phyloP scores from a whole-genome alignment of 2,888 invertebrate genomes.

The Thymelicus lineola region DNA sequence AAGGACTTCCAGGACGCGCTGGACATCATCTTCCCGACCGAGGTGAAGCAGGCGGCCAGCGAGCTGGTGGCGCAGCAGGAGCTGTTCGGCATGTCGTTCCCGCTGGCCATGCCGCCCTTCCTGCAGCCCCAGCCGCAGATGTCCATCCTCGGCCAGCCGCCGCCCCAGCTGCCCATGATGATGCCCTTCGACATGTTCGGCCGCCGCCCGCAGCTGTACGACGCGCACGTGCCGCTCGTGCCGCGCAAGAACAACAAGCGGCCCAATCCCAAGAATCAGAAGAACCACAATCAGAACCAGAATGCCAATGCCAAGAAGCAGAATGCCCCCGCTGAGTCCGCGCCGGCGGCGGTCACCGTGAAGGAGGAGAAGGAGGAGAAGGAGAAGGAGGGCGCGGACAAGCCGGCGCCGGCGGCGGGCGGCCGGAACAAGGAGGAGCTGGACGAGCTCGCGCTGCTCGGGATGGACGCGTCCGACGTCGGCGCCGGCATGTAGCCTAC shows the following conservation, averaged over 20 bases:
- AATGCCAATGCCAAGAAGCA: slow-evolving; percentile 26
- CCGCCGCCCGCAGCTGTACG: slow-evolving; percentile 67
- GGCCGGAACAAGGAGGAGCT: slow-evolving; percentile 81
- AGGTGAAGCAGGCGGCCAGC: slow-evolving; percentile 52
- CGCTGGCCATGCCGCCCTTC: slow-evolving; percentile 49
- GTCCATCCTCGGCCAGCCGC: slow-evolving; percentile 50
- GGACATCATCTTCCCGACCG: slow-evolving; percentile 87
- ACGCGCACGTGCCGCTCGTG: slow-evolving; percentile 69
- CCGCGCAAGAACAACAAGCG: slow-evolving; percentile 47
- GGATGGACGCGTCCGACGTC: slow-evolving; percentile 93
- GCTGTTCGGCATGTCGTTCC: slow-evolving; percentile 48
- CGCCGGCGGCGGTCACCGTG: not conserved
- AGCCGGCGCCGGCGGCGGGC: slow-evolving; percentile 44
- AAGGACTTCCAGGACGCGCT: slow-evolving; percentile 88
- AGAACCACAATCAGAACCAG: slow-evolving; percentile 40
- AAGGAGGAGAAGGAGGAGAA: slow-evolving; percentile 16
- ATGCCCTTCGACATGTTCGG: slow-evolving; percentile 72
- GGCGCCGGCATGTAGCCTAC: slow-evolving; percentile 76
- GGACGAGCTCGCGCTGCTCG: slow-evolving; percentile 93
- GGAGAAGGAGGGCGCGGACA: slow-evolving; percentile 14
- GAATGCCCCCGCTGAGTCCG: slow-evolving; percentile 14
- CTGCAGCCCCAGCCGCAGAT: slow-evolving; percentile 47
- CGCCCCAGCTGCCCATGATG: slow-evolving; percentile 57
- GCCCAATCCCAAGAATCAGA: slow-evolving; percentile 40
- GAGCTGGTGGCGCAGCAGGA: slow-evolving; percentile 47